Conservation (phyloP, 2,113 vertebrate genomes). For the Lepidiolamprologus cunningtoni region DNA sequence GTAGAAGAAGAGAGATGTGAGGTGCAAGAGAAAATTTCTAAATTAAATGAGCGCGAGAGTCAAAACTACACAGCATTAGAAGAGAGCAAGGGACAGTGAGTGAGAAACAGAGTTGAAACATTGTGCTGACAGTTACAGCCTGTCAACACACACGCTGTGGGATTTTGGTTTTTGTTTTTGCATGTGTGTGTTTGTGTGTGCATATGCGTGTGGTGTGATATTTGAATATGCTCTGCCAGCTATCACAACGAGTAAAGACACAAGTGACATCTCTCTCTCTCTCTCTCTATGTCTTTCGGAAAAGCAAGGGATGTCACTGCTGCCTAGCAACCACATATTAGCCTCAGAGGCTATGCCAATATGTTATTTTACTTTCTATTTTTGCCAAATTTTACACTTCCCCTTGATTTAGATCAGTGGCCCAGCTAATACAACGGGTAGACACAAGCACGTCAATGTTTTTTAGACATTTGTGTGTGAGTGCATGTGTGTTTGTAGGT, state of each 20-base stretch:
- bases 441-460: neutral
- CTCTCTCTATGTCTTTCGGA: neutral
- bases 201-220: neutral
- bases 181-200: neutral
- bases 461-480: neutral
- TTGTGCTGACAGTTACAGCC: conserved; percentile 18
- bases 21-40: neutral
- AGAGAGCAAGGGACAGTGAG: neutral
- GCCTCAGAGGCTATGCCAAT: neutral
- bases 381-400: conserved; percentile 16
- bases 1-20: neutral
- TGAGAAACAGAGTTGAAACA: neutral
- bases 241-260: conserved; percentile 8
- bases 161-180: neutral
- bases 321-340: conserved; percentile 48
- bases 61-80: neutral
- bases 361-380: neutral
- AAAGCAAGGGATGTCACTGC: conserved; percentile 22
- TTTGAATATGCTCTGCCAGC: conserved; percentile 45
- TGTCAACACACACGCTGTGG: conserved; percentile 15
- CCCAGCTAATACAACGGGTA: neutral
- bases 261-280: neutral
- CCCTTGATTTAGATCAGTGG: neutral
- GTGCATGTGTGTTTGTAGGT: neutral
- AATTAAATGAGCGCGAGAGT: neutral